These are phyloP conservation scores for Syngnathus floridae DNA, from an alignment of 2,113 vertebrate genomes.

Conservation along the genomic window DNA sequence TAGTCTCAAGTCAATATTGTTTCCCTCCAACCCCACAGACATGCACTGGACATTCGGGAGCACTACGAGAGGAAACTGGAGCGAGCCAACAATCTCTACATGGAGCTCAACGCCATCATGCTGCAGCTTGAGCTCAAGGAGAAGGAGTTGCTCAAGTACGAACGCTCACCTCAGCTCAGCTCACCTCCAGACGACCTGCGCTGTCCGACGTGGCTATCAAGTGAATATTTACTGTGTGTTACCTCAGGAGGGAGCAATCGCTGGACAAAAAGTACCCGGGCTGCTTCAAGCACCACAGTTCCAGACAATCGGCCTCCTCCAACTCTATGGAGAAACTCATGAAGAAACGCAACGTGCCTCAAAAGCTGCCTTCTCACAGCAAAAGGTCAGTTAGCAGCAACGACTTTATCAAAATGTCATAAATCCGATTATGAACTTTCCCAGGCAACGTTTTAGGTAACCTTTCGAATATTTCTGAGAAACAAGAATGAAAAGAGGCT, in stretches of 20 bases:
- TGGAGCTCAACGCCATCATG: slow-evolving; percentile 97
- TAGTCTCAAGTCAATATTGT: not conserved
- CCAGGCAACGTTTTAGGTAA: not conserved
- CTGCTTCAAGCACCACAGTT: slow-evolving; percentile 81
- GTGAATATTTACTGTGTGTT: slow-evolving; percentile 28
- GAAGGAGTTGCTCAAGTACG: slow-evolving; percentile 88
- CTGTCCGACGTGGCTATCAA: slow-evolving; percentile 18
- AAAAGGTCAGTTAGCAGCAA: slow-evolving; percentile 74
- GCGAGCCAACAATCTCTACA: slow-evolving; percentile 93
- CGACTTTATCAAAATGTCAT: not conserved
- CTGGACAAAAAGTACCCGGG: slow-evolving; percentile 89
- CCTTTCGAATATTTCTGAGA: not conserved
- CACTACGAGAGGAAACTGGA: slow-evolving; percentile 96
- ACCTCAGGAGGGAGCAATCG: slow-evolving; percentile 84
- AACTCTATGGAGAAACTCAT: slow-evolving; percentile 94
- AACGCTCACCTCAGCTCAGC: not conserved
- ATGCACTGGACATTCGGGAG: slow-evolving; percentile 92
- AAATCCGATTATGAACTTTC: not conserved
- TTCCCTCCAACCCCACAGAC: slow-evolving; percentile 63
- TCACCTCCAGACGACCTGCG: not conserved
- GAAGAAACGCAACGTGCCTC: slow-evolving; percentile 92
- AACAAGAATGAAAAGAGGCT: not conserved
- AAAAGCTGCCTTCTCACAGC: slow-evolving; percentile 85
- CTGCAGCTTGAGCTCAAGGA: slow-evolving; percentile 95
- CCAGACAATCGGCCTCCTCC: slow-evolving; percentile 79